Percentiles rank a stretch among this genome's conserved stretches.
These are phyloP conservation scores for Dendrocincla fuliginosa DNA, from an alignment of 2,797 vertebrate genomes.

Conservation along the genomic window DNA sequence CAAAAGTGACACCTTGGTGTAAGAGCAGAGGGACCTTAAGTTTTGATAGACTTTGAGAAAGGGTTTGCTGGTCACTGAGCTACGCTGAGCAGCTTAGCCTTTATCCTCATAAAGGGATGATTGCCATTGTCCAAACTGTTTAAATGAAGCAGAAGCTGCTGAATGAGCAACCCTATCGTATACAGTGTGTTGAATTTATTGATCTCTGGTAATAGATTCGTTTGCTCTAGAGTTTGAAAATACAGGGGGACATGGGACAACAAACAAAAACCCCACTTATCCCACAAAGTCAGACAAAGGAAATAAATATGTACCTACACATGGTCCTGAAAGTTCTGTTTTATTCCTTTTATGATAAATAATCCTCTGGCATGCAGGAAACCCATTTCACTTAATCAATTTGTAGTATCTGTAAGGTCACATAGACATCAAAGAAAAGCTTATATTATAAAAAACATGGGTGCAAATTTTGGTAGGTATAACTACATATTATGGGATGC, in stretches of 20 bases:
- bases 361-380: background rate
- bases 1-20: background rate
- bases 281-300: background rate
- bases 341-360: background rate
- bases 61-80: background rate
- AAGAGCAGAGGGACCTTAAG: background rate
- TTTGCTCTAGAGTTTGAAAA: background rate
- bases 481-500: background rate
- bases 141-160: background rate
- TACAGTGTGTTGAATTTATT: background rate
- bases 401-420: background rate
- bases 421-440: background rate
- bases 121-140: background rate
- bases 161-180: background rate
- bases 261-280: background rate
- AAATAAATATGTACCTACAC: background rate
- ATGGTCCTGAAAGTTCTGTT: background rate
- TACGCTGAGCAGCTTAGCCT: background rate
- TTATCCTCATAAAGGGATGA: background rate
- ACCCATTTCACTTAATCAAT: background rate
- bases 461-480: background rate
- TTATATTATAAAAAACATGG: background rate
- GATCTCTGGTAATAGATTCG: background rate
- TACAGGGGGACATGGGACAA: fast-evolving
- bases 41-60: fast-evolving